Evolutionary conservation across 2,113 vertebrate species (phyloP).

Genomic region (Micronycteris hirsuta): DNA sequence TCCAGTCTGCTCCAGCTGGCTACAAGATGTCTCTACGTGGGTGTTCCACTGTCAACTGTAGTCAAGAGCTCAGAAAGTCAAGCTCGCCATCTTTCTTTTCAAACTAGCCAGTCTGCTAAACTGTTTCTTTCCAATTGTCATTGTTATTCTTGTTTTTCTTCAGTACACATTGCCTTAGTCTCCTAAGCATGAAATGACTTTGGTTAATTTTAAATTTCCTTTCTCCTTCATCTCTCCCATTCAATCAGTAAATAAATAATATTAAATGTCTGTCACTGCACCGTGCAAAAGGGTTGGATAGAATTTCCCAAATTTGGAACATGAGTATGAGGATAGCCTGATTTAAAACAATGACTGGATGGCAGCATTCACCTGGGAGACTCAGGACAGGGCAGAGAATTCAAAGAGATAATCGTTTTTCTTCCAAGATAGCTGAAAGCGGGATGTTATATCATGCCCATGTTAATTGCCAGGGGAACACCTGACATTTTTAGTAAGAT

Average conservation of each 20-base stretch:
- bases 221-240: neutral
- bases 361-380: neutral
- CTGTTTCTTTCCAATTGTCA: neutral
- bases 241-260: neutral
- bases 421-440: neutral
- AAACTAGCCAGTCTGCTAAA: slow-evolving; percentile 39
- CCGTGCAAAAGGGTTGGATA: neutral
- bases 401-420: neutral
- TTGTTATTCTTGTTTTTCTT: neutral
- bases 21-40: slow-evolving; percentile 59
- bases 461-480: neutral
- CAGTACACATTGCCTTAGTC: neutral
- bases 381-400: neutral
- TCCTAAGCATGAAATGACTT: neutral
- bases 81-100: slow-evolving; percentile 46
- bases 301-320: neutral
- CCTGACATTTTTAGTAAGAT: neutral
- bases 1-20: slow-evolving; percentile 61
- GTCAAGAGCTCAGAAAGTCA: slow-evolving; percentile 49
- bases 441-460: neutral
- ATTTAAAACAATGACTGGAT: neutral
- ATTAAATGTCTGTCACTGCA: neutral
- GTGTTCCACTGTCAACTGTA: slow-evolving; percentile 62
- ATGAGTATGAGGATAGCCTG: neutral
- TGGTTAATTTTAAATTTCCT: neutral